Percentiles rank a stretch among this genome's conserved stretches.
Conservation (phyloP, 2,797 vertebrate genomes). For the Esox masquinongy region DNA sequence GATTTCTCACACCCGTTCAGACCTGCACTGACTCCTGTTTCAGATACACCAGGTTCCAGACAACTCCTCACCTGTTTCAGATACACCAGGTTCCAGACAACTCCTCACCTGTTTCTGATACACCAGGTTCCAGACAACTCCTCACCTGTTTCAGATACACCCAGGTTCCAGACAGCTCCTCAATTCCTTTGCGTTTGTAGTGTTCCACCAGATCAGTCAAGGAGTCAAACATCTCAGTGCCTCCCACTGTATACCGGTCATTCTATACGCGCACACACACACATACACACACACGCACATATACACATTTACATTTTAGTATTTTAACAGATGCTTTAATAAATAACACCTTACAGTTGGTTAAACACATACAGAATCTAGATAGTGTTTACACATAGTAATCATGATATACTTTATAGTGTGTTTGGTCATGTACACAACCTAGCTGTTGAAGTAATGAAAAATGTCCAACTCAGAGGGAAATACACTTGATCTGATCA, state of each 20-base stretch:
- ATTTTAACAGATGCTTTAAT: too few species aligned
- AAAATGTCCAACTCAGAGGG: too few species aligned
- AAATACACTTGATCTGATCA: too few species aligned
- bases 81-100: constrained; percentile 59
- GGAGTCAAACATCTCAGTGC: constrained; percentile 81
- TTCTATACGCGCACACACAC: constrained; percentile 71
- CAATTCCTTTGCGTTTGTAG: constrained; percentile 89
- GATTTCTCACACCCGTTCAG: constrained; percentile 83
- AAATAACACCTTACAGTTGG: too few species aligned
- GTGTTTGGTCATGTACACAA: too few species aligned
- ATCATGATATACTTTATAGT: too few species aligned
- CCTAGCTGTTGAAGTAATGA: too few species aligned
- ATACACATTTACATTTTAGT: not conserved
- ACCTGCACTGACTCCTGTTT: constrained; percentile 59
- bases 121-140: not conserved
- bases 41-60: not conserved
- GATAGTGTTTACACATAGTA: too few species aligned
- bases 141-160: constrained; percentile 89
- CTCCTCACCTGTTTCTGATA: not conserved
- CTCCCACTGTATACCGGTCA: constrained; percentile 87
- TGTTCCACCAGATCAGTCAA: constrained; percentile 90
- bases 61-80: constrained; percentile 85
- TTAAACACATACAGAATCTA: too few species aligned
- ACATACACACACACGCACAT: constrained; percentile 28
- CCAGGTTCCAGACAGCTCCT: constrained; percentile 80